Evolutionary conservation across 2,113 vertebrate genomes (phyloP).

Genomic region (Notarius quadriscutis): DNA sequence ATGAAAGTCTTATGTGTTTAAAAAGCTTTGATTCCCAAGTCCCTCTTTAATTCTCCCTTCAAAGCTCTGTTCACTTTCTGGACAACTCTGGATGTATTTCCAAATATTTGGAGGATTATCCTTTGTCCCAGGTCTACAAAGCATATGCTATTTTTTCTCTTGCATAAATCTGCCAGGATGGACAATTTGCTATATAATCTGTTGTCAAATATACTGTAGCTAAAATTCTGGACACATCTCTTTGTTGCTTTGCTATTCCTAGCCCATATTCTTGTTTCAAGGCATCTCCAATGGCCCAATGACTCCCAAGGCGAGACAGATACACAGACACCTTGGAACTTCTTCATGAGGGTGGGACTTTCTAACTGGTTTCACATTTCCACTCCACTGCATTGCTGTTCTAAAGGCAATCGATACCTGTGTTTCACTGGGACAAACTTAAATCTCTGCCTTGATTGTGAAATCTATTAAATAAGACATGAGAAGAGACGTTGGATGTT

Average conservation of each 20-base stretch:
- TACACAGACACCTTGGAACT: conserved; percentile 15
- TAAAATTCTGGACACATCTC: conserved; percentile 38
- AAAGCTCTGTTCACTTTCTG: neutral
- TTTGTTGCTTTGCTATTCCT: conserved; percentile 37
- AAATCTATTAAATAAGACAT: conserved; percentile 32
- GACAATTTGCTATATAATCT: neutral
- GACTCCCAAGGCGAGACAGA: conserved; percentile 30
- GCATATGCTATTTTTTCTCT: neutral
- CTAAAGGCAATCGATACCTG: conserved; percentile 40
- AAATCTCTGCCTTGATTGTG: conserved; percentile 33
- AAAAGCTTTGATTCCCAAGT: conserved; percentile 27
- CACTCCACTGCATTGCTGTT: conserved; percentile 14
- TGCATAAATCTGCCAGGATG: neutral
- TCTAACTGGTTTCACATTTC: conserved; percentile 34
- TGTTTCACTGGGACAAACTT: conserved; percentile 26
- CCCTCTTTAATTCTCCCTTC: conserved; percentile 55
- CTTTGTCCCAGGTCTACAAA: neutral
- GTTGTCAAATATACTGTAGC: conserved; percentile 19
- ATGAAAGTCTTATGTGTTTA: neutral
- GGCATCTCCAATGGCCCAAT: conserved; percentile 21
- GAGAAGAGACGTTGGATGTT: conserved; percentile 4
- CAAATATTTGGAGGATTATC: conserved; percentile 42
- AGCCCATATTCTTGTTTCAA: conserved; percentile 31
- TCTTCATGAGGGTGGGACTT: conserved; percentile 37
- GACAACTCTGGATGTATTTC: conserved; percentile 22